A percentile compares a stretch with the other conserved stretches of the same genome.
These are phyloP conservation scores for Macrostomum cliftonense DNA, from an alignment of 2,888 invertebrate genomes.

Conservation along the genomic window DNA sequence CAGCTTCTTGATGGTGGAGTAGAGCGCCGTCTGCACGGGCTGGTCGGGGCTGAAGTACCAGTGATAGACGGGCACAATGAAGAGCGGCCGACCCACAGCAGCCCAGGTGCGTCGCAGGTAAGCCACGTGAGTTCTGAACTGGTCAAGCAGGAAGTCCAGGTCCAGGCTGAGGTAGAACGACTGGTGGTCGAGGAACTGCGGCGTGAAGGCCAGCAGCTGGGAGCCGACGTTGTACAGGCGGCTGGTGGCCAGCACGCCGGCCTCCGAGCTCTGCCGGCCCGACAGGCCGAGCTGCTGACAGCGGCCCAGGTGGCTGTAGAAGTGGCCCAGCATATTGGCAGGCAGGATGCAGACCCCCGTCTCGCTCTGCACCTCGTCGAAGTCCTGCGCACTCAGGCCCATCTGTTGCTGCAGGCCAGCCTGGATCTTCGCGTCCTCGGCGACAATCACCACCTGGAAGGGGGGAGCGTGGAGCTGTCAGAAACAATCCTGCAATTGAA, in stretches of 20 bases:
- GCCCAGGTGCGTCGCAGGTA: conserved; percentile 94
- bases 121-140: conserved; percentile 82
- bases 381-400: conserved; percentile 65
- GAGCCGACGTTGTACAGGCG: conserved; percentile 77
- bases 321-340: conserved; percentile 76
- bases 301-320: conserved; percentile 73
- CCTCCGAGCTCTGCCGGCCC: conserved; percentile 83
- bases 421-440: conserved; percentile 73
- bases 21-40: conserved; percentile 60
- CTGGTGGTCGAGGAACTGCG: conserved; percentile 85
- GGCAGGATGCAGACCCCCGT: conserved; percentile 89
- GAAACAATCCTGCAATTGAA: too few species aligned
- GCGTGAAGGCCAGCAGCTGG: conserved; percentile 89
- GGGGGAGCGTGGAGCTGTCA: too few species aligned
- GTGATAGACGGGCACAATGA: conserved; percentile 33
- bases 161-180: conserved; percentile 93
- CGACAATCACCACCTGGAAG: conserved; percentile 59
- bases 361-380: conserved; percentile 53
- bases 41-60: conserved; percentile 12
- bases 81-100: conserved; percentile 78
- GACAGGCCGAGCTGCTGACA: conserved; percentile 67
- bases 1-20: conserved; percentile 88
- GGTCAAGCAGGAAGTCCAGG: conserved; percentile 87
- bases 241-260: conserved; percentile 89
- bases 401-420: conserved; percentile 37